phyloP scores from a whole-genome alignment of 2,797 vertebrate genomes.

The Poeciliopsis turneri region DNA sequence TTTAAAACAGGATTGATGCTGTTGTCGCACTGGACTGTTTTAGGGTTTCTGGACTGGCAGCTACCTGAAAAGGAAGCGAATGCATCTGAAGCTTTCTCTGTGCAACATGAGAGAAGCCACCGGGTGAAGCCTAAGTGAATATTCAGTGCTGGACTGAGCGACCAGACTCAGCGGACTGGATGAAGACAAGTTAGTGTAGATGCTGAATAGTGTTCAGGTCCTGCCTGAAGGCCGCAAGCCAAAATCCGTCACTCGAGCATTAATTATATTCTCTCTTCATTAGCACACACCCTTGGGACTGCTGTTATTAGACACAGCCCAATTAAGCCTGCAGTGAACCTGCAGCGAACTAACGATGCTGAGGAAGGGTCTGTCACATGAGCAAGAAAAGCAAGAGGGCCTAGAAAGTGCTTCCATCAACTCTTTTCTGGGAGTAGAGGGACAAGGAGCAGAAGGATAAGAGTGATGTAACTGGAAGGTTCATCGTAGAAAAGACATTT shows the following conservation, averaged over 20 bases:
- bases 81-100: slow-evolving; percentile 19
- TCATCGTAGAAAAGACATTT: slow-evolving; percentile 44
- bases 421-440: slow-evolving; percentile 24
- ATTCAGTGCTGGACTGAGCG: slow-evolving; percentile 15
- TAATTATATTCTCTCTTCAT: slow-evolving; percentile 83
- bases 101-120: not conserved
- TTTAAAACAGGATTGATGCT: slow-evolving; percentile 52
- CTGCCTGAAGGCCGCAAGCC: slow-evolving; percentile 62
- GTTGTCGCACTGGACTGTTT: slow-evolving; percentile 30
- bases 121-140: slow-evolving; percentile 27
- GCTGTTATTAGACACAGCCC: slow-evolving; percentile 77
- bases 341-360: slow-evolving; percentile 71
- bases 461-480: slow-evolving; percentile 52
- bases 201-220: slow-evolving; percentile 63
- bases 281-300: slow-evolving; percentile 66
- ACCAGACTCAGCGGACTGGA: slow-evolving; percentile 19
- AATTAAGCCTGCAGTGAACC: slow-evolving; percentile 78
- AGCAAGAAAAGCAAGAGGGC: slow-evolving; percentile 52
- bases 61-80: slow-evolving; percentile 35
- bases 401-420: slow-evolving; percentile 50
- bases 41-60: slow-evolving; percentile 13
- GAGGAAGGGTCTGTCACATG: slow-evolving; percentile 55
- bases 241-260: slow-evolving; percentile 76
- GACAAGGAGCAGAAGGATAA: slow-evolving; percentile 46
- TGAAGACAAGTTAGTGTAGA: slow-evolving; percentile 57